Evolutionary conservation across 2,797 vertebrate species (phyloP).

Genomic region (Myiotriccus ornatus): DNA sequence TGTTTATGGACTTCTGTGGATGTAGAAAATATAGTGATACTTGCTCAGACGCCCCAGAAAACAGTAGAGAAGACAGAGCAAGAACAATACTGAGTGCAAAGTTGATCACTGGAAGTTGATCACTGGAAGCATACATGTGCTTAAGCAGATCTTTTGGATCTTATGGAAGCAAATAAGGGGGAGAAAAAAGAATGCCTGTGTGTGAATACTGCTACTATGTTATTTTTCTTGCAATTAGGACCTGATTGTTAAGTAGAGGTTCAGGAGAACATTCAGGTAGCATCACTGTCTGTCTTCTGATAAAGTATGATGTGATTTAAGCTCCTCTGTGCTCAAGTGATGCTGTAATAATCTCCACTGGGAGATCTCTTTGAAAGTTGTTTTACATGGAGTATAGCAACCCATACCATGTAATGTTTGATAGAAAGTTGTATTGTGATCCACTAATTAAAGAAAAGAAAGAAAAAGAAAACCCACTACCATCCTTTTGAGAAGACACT

Average conservation of each 20-base stretch:
- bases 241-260: neutral
- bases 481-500: neutral
- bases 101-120: neutral
- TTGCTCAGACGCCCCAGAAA: neutral
- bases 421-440: neutral
- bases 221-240: neutral
- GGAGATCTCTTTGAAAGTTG: neutral
- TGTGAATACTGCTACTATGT: neutral
- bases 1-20: neutral
- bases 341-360: neutral
- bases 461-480: no score
- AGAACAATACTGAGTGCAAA: neutral
- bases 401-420: neutral
- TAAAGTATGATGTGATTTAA: neutral
- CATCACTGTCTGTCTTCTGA: neutral
- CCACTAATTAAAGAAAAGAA: neutral
- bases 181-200: neutral
- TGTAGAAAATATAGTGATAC: neutral
- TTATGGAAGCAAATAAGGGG: neutral
- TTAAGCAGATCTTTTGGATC: neutral
- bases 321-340: neutral
- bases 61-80: neutral
- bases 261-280: neutral
- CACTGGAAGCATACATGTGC: neutral
- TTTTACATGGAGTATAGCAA: neutral